phyloP scores from a whole-genome alignment of 2,888 invertebrate species.

The Caenorhabditis sp. region DNA sequence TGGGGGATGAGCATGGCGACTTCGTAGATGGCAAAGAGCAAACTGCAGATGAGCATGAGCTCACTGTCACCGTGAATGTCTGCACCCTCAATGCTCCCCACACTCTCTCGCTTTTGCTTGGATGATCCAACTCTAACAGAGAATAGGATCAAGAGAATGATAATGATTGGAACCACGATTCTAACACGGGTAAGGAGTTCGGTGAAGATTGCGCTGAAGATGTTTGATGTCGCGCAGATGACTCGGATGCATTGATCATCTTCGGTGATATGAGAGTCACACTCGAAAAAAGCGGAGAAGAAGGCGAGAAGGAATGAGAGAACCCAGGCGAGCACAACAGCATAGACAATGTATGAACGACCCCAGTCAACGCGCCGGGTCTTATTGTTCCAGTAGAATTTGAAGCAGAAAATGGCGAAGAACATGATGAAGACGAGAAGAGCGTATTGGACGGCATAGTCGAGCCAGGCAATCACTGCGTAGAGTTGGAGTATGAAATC shows the following conservation, averaged over 20 bases:
- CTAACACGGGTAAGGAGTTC: conserved; percentile 26
- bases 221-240: conserved; percentile 30
- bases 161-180: conserved; percentile 22
- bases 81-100: conserved; percentile 28
- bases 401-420: conserved; percentile 39
- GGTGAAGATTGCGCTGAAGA: conserved; percentile 30
- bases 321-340: conserved; percentile 23
- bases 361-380: conserved; percentile 27
- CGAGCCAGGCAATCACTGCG: conserved; percentile 35
- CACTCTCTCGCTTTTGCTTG: conserved; percentile 23
- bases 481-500: conserved; percentile 29
- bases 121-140: conserved; percentile 38
- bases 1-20: conserved; percentile 8
- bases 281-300: conserved; percentile 35
- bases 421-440: conserved; percentile 38
- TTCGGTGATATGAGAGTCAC: conserved; percentile 27
- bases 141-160: conserved; percentile 15
- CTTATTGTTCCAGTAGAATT: conserved; percentile 41
- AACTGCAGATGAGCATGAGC: conserved; percentile 24
- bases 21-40: conserved; percentile 34
- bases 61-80: conserved; percentile 33
- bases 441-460: conserved; percentile 27
- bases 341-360: conserved; percentile 23
- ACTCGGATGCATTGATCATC: conserved; percentile 28
- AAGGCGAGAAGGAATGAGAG: conserved; percentile 25